Evolutionary conservation across 92 coral and sea anemone genomes (phyloP).

Genomic region (Zoanthus gigantus): DNA sequence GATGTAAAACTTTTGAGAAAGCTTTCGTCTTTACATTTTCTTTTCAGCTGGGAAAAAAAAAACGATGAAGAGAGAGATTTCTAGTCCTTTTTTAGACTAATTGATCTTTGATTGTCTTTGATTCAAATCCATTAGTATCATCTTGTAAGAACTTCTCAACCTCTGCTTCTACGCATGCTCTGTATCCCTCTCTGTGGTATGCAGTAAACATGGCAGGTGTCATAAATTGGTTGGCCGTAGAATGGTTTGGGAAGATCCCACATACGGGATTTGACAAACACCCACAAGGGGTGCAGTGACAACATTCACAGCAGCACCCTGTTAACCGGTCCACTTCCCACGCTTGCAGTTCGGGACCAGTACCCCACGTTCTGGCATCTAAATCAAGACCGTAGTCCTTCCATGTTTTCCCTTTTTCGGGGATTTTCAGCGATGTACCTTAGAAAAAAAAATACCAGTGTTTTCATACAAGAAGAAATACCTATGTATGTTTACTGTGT

Average conservation of each 20-base stretch:
- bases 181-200: slow-evolving; percentile 94
- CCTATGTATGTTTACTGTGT: no score
- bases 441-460: background rate
- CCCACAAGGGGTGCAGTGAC: slow-evolving; percentile 65
- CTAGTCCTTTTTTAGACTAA: no score
- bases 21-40: no score
- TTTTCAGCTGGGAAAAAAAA: no score
- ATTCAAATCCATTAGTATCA: background rate
- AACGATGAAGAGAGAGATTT: no score
- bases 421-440: slow-evolving; percentile 14
- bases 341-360: slow-evolving; percentile 76
- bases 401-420: slow-evolving; percentile 54
- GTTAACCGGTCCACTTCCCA: slow-evolving; percentile 84
- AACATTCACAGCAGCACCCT: slow-evolving; percentile 89
- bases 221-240: slow-evolving; percentile 80
- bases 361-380: slow-evolving; percentile 81
- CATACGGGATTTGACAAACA: slow-evolving; percentile 55
- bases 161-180: slow-evolving; percentile 86
- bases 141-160: slow-evolving; percentile 69
- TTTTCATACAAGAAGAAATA: background rate
- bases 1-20: no score
- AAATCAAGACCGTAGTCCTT: slow-evolving; percentile 61
- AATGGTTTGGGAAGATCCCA: slow-evolving; percentile 82
- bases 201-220: slow-evolving; percentile 81
- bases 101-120: no score